Percentiles rank a stretch among this genome's conserved stretches.
These are phyloP conservation scores for Psophia crepitans DNA, from an alignment of 2,113 vertebrate species.

Conservation along the genomic window DNA sequence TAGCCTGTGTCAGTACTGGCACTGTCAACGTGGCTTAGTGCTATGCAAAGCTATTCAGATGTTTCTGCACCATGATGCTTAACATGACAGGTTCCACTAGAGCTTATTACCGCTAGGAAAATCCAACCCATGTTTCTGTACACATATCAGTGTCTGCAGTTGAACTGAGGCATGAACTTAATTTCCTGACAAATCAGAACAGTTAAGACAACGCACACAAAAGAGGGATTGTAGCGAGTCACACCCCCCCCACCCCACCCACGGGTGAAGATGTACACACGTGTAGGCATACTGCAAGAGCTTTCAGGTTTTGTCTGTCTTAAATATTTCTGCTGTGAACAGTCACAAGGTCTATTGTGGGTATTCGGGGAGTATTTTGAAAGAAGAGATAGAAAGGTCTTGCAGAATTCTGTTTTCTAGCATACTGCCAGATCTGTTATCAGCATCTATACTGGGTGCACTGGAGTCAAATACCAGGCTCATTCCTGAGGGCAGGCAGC, in stretches of 20 bases:
- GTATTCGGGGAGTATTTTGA: neutral
- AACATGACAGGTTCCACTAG: neutral
- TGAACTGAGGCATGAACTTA: neutral
- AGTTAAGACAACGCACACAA: neutral
- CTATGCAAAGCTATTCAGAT: neutral
- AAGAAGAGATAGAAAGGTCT: neutral
- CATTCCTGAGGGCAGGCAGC: neutral
- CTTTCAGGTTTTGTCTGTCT: neutral
- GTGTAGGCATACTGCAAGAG: accelerated
- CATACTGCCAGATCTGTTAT: neutral
- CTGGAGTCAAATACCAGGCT: neutral
- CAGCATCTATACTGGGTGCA: neutral
- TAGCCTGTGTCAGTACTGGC: neutral
- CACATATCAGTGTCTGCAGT: neutral
- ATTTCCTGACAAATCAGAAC: neutral
- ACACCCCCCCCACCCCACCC: neutral
- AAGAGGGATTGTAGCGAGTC: neutral
- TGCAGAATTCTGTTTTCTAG: neutral
- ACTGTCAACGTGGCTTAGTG: neutral
- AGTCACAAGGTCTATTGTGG: neutral
- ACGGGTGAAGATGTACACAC: neutral
- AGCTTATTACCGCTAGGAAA: neutral
- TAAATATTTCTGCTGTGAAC: neutral
- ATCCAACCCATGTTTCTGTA: neutral
- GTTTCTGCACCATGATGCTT: neutral